Percentiles rank a stretch among this genome's conserved stretches.
Conservation (phyloP, 2,888 invertebrate genomes). For the Empis livida region DNA sequence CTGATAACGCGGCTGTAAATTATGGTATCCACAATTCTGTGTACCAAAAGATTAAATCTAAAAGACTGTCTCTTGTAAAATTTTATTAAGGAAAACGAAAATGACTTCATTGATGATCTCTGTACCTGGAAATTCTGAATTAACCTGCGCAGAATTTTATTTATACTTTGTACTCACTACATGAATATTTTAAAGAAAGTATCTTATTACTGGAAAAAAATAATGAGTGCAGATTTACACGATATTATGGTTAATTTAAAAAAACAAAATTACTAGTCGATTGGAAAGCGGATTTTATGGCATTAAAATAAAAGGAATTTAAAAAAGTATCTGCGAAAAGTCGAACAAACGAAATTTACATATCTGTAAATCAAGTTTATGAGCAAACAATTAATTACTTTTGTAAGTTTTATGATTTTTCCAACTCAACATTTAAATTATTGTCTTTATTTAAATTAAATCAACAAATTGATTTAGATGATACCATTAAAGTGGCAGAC, state of each 20-base stretch:
- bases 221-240: background rate
- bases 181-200: background rate
- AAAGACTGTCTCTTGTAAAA: background rate
- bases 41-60: constrained; percentile 5
- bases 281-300: background rate
- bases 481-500: background rate
- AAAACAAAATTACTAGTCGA: background rate
- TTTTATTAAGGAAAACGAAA: background rate
- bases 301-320: background rate
- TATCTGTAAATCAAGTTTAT: background rate
- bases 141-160: background rate
- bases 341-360: background rate
- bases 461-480: background rate
- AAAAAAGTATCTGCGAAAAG: background rate
- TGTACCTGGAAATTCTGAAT: background rate
- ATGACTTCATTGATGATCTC: background rate
- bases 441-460: background rate
- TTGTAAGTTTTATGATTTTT: background rate
- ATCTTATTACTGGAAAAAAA: background rate
- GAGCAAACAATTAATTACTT: background rate
- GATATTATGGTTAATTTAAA: background rate
- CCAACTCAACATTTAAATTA: background rate
- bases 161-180: background rate
- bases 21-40: constrained; percentile 6
- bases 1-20: constrained; percentile 7